phyloP scores from a whole-genome alignment of 2,113 vertebrate species.

The Etheostoma cragini region DNA sequence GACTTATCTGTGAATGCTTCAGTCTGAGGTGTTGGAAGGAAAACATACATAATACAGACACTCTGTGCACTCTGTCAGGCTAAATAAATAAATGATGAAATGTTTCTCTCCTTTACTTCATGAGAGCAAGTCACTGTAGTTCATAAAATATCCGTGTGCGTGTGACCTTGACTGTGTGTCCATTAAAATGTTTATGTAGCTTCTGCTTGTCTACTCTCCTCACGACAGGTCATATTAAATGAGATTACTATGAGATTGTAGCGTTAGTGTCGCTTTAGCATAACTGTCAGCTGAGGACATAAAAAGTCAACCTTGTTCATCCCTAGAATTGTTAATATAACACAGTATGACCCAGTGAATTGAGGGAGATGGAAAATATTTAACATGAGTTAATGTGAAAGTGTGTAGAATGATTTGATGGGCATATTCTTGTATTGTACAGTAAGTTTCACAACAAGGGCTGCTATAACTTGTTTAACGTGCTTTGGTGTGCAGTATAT shows the following conservation, averaged over 20 bases:
- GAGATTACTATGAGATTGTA: neutral
- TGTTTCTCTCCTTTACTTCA: neutral
- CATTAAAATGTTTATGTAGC: neutral
- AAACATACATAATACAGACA: neutral
- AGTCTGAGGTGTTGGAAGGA: neutral
- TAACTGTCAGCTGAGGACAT: neutral
- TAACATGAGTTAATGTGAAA: neutral
- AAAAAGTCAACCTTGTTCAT: neutral
- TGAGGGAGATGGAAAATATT: neutral
- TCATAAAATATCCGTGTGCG: conserved; percentile 25
- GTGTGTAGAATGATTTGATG: neutral
- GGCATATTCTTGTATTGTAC: neutral
- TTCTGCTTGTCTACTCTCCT: neutral
- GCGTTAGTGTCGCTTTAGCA: neutral
- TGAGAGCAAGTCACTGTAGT: conserved; percentile 3
- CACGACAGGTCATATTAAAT: neutral
- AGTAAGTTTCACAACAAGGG: neutral
- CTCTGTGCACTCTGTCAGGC: neutral
- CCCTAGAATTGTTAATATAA: neutral
- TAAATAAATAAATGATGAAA: conserved; percentile 37
- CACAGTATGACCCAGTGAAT: neutral
- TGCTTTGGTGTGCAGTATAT: neutral
- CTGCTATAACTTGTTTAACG: too few relatives aligned
- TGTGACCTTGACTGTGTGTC: conserved; percentile 15
- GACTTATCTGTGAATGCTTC: neutral